Evolutionary conservation across 2,113 vertebrate genomes (phyloP), one percentile per base, ranked within the genome.

Genomic region (Bubo scandiacus): DNA sequence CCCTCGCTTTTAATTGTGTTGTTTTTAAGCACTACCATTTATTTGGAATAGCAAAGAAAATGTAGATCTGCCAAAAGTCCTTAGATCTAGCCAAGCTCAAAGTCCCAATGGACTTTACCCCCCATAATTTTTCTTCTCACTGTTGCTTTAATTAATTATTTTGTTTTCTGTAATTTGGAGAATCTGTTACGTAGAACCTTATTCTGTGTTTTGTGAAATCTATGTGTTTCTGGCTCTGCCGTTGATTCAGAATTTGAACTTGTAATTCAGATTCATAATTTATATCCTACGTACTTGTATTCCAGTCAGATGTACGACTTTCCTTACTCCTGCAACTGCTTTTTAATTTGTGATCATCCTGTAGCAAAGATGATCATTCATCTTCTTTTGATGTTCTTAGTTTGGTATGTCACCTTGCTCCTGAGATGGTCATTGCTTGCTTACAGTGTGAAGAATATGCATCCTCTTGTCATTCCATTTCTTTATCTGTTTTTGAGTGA

Each of bases 311-410:
- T 77, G 13, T 58, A 54, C 61, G 30, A 49, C 57, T 75, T 92
- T 43, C 34, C 15, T 72, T 65, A 80, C 15, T 65, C n/a, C 25
- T 90, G 71, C 30, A 87, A 45, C 77, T 72, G 52, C 66, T 79
- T 92, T 87, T 81, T 79, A 81, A 67, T 91, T 86, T 88, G 45
- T 74, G 51, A 70, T 55, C n/a, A 52, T 84, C 38, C 67, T 78
- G 20, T 70, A 86, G 32, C n/a, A 81, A 54, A 79, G 90, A 36
- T 36, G 30, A 21, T 80, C 30, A 19, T 75, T 90, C 23, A 14
- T 73, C 12, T 7, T 88, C 20, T n/a, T 67, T 74, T 75, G 40
- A 27, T 51, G 21, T 51, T 81, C 36, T 57, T 84, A 11, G 79
- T 93, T 87, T 93, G n/a, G 40, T 79, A 25, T 38, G 38, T 82